Conservation (phyloP, 2,797 vertebrate species). For the Mormyrops attenuatus region DNA sequence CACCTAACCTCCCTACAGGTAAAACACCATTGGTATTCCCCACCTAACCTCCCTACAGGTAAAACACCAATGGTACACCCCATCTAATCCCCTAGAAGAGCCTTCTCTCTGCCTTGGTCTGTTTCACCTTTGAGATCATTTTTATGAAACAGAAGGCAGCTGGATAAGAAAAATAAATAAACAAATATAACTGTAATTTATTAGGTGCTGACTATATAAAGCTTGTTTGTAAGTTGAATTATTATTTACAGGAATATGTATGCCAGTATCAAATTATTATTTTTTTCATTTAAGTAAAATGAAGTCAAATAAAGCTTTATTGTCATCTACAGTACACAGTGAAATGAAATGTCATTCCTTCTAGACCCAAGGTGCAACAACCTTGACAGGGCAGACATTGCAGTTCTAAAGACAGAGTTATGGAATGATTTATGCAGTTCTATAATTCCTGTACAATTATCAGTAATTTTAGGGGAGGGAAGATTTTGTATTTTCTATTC, state of each 20-base stretch:
- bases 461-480: not conserved
- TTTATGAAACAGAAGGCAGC: not conserved
- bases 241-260: not conserved
- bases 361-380: not conserved
- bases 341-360: not conserved
- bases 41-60: slow-evolving; percentile 72
- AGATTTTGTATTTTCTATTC: not conserved
- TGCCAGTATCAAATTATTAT: not conserved
- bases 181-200: not conserved
- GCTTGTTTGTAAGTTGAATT: not conserved
- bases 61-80: not conserved
- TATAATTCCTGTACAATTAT: not conserved
- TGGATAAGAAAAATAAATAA: not conserved
- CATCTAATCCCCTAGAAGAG: not conserved
- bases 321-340: not conserved
- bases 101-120: not conserved
- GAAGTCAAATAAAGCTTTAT: not conserved
- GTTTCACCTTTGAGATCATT: not conserved
- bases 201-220: not conserved
- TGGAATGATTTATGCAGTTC: not conserved
- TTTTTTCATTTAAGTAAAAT: not conserved
- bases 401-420: not conserved
- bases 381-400: not conserved
- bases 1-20: not conserved
- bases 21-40: not conserved